These are phyloP conservation scores for Salvelinus alpinus DNA, from an alignment of 2,113 vertebrate species.

Conservation along the genomic window DNA sequence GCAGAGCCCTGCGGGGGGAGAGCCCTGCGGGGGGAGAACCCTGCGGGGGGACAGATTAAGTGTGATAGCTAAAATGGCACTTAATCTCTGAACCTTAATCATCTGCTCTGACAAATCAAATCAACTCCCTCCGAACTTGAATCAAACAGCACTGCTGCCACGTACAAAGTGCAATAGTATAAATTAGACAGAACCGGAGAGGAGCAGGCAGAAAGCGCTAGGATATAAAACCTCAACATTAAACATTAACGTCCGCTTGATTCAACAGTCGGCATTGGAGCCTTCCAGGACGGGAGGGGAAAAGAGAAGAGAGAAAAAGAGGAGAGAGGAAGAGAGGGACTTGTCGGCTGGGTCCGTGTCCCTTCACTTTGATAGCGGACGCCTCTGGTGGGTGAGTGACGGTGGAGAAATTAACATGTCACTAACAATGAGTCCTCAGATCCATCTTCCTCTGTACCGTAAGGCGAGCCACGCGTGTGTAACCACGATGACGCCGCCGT, in stretches of 20 bases:
- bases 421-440: slow-evolving; percentile 77
- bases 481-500: slow-evolving; percentile 20
- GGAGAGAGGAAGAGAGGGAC: slow-evolving; percentile 13
- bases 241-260: too few relatives aligned
- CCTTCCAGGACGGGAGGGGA: background rate
- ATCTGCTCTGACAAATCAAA: too few relatives aligned
- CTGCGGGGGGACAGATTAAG: too few relatives aligned
- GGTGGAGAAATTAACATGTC: slow-evolving; percentile 81
- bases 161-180: too few relatives aligned
- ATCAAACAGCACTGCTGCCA: too few relatives aligned
- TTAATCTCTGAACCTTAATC: too few relatives aligned
- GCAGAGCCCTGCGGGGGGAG: slow-evolving; percentile 71
- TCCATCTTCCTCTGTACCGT: slow-evolving; percentile 71
- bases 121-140: too few relatives aligned
- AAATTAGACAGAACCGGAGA: too few relatives aligned
- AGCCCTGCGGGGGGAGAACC: slow-evolving; percentile 70
- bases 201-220: too few relatives aligned
- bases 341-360: slow-evolving; percentile 52
- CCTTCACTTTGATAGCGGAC: slow-evolving; percentile 67
- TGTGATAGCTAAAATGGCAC: background rate
- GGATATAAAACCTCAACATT: too few relatives aligned
- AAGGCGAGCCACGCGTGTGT: slow-evolving; percentile 34
- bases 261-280: too few relatives aligned
- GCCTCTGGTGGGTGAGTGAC: slow-evolving; percentile 72
- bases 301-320: slow-evolving; percentile 17